Percentiles rank a stretch among this genome's conserved stretches.
Evolutionary conservation across 2,888 invertebrate genomes (phyloP).

Genomic region (Labia minor): DNA sequence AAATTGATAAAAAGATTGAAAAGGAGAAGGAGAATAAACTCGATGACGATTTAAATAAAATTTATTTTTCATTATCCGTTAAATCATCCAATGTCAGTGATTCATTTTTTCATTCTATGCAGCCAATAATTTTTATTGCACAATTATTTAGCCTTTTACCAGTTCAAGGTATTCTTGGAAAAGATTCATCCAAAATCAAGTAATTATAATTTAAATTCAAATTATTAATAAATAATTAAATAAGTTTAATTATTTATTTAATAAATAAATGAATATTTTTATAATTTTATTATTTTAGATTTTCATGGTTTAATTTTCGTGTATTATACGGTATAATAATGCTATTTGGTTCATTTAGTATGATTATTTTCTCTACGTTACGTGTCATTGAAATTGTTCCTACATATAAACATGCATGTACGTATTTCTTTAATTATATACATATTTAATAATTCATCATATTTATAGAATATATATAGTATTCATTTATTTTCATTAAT

Average conservation of each 20-base stretch:
- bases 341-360: background rate
- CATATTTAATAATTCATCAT: too few species aligned
- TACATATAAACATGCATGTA: background rate
- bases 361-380: background rate
- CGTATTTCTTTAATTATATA: too few species aligned
- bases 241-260: background rate
- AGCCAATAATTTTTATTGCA: conserved; percentile 31
- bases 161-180: conserved; percentile 38
- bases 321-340: background rate
- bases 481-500: too few species aligned
- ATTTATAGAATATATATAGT: too few species aligned
- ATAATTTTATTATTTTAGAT: background rate
- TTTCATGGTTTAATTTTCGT: background rate
- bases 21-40: too few species aligned
- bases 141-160: conserved; percentile 45
- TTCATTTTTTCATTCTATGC: background rate
- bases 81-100: too few species aligned
- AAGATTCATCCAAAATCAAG: background rate
- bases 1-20: too few species aligned
- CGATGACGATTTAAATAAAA: too few species aligned
- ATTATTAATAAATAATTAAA: background rate
- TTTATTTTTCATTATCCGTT: too few species aligned
- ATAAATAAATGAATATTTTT: background rate
- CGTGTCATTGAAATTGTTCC: background rate
- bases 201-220: background rate